Percentiles rank a stretch among this genome's conserved stretches.
phyloP scores from a whole-genome alignment of 2,888 invertebrate species.

The Parnassius apollo region DNA sequence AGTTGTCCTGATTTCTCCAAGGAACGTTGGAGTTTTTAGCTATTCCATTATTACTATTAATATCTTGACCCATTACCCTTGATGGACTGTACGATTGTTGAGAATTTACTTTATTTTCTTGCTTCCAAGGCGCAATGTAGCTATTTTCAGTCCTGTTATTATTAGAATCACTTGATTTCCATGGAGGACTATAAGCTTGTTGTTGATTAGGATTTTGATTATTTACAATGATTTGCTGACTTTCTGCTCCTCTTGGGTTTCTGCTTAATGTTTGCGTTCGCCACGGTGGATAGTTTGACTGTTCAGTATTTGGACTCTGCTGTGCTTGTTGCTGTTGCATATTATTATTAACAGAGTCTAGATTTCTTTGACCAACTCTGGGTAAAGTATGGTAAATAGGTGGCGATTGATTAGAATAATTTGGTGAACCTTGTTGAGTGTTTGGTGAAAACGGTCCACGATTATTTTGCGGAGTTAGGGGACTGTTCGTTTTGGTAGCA shows the following conservation, averaged over 20 bases:
- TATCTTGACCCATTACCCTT: slow-evolving; percentile 52
- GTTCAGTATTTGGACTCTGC: slow-evolving; percentile 47
- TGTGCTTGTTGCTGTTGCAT: slow-evolving; percentile 40
- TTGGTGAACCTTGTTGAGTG: slow-evolving; percentile 52
- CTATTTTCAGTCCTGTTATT: slow-evolving; percentile 51
- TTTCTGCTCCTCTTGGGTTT: slow-evolving; percentile 53
- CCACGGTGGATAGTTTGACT: slow-evolving; percentile 61
- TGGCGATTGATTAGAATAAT: slow-evolving; percentile 51
- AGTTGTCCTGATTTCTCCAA: slow-evolving; percentile 54
- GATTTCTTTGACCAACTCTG: slow-evolving; percentile 56
- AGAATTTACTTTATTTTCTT: slow-evolving; percentile 52
- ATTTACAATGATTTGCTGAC: slow-evolving; percentile 49
- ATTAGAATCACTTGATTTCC: slow-evolving; percentile 59
- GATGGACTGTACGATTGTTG: slow-evolving; percentile 58
- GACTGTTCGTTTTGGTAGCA: slow-evolving; percentile 46
- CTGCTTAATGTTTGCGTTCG: slow-evolving; percentile 65
- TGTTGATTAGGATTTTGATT: slow-evolving; percentile 50
- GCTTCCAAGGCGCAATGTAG: slow-evolving; percentile 58
- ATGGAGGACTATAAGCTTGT: slow-evolving; percentile 57
- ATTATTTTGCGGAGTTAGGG: slow-evolving; percentile 49
- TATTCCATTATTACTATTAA: slow-evolving; percentile 58
- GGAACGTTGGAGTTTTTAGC: slow-evolving; percentile 50
- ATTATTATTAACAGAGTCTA: slow-evolving; percentile 47
- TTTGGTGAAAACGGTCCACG: slow-evolving; percentile 56
- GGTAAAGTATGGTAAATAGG: slow-evolving; percentile 64